phyloP scores from a whole-genome alignment of 2,113 vertebrate genomes.

The Cepphus grylle region DNA sequence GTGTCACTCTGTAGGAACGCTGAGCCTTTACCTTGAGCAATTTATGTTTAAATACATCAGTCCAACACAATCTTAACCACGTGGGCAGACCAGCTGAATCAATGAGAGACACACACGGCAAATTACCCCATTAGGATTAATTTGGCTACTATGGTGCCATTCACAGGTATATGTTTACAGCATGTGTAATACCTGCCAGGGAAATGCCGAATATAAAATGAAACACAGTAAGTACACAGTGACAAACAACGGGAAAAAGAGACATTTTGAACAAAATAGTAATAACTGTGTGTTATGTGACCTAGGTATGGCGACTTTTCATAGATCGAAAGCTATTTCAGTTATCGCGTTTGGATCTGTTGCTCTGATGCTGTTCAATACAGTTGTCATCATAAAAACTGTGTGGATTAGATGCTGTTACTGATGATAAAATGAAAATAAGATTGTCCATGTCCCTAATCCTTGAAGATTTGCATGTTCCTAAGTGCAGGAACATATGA shows the following conservation, averaged over 20 bases:
- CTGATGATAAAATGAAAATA: not conserved
- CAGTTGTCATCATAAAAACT: not conserved
- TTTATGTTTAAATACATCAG: not conserved
- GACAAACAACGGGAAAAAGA: not conserved
- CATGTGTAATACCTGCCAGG: not conserved
- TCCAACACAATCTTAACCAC: not conserved
- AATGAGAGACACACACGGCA: not conserved
- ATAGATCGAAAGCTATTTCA: not conserved
- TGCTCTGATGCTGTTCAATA: not conserved
- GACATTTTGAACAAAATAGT: not conserved
- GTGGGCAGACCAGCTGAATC: not conserved
- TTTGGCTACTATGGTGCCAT: not conserved
- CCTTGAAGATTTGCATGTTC: not conserved
- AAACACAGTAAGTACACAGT: not conserved
- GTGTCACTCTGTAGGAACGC: not conserved
- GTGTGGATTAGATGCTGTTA: not conserved
- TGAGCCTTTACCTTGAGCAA: not conserved
- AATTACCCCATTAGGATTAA: not conserved
- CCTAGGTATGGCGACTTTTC: not conserved
- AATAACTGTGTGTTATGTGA: not conserved
- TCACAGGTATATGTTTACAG: not conserved
- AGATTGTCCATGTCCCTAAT: not conserved
- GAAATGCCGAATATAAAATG: not conserved
- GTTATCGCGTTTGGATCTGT: not conserved
- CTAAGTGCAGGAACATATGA: not conserved